A percentile compares a stretch with the other conserved stretches of the same genome.
Evolutionary conservation across 1,140 invertebrate species (phyloP).

Genomic region (Cydia strobilella): DNA sequence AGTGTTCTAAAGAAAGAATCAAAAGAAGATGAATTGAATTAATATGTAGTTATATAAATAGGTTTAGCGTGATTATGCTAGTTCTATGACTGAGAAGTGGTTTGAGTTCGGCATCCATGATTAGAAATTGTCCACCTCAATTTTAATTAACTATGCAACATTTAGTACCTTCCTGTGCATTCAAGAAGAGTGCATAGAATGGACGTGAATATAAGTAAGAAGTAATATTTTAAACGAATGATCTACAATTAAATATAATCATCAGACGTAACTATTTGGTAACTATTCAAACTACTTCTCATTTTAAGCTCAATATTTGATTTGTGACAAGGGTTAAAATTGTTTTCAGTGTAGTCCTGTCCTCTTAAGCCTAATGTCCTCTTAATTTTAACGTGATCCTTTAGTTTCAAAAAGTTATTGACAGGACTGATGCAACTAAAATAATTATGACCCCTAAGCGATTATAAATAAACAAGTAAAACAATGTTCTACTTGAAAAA

Average conservation of each 20-base stretch:
- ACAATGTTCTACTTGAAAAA: too few species aligned
- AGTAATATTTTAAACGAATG: too few species aligned
- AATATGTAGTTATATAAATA: too few species aligned
- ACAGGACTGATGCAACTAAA: background rate
- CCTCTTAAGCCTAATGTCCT: too few species aligned
- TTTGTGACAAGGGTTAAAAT: background rate
- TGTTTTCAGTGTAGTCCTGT: background rate
- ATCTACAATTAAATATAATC: background rate
- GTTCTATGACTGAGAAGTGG: background rate
- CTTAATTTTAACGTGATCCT: too few species aligned
- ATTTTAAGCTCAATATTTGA: background rate
- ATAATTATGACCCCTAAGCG: background rate
- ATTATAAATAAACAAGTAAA: too few species aligned
- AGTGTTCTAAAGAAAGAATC: too few species aligned
- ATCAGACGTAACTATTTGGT: background rate
- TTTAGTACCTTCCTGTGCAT: background rate
- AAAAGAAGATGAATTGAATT: too few species aligned
- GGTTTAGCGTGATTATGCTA: background rate
- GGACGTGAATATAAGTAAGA: background rate
- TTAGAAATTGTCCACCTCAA: background rate
- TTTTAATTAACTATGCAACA: background rate
- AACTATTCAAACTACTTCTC: slow-evolving; percentile 1
- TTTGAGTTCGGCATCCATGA: background rate
- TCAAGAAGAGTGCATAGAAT: background rate
- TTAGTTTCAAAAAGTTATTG: too few species aligned